Base-by-base conservation (phyloP, 1,140 invertebrate species). In the Daktulosphaira vitifoliae region DNA sequence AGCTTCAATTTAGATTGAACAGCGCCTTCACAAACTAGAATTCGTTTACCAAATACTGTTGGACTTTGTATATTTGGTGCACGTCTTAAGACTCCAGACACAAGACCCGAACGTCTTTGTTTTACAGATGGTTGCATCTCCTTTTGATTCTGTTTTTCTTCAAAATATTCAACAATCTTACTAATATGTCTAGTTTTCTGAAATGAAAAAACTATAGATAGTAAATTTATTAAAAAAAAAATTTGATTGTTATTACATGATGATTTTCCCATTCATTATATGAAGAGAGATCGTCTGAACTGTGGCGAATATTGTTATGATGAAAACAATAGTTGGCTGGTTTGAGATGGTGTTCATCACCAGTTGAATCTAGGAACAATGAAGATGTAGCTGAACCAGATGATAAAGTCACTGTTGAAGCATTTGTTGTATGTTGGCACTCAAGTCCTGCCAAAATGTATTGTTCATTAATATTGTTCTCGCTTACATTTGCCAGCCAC, bases 111-210 rank as follows among this genome's bases (percentile, higher is more conserved):
- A 72, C 68, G 67, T 73, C 72, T 68, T 71, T 71, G 46, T 71
- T 62, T 18, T 25, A 38, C 11, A 26, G 54, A 33, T 9, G 48
- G 5, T 11, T 52, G 51, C 26, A 25, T 33, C 3, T 65, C 42
- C 5, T 39, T 18, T 29, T 37, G 44, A 33, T 22, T 71, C 70
- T 80, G 77, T 76, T 90, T 89, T 15, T 84, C 78, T 74, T 92
- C 89, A 72, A 92, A 91, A 73, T 91, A 92, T 68, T 92, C 88
- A 11, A 92, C 89, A 66, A 91, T 90, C 70, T 87, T 87, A 42
- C 86, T 85, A 51, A 92, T 91, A 78, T 90, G 81, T 67, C 81
- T 73, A 33, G 72, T 81, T 54, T 56, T 64, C 68, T 69, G 37
- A 38, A 67, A 67, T 20, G 49, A 49, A 65, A 23, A 50, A 33